Percentiles rank a stretch among this genome's conserved stretches.
These are phyloP conservation scores for Phalacrocorax aristotelis DNA, from an alignment of 2,113 vertebrate genomes.

Conservation along the genomic window DNA sequence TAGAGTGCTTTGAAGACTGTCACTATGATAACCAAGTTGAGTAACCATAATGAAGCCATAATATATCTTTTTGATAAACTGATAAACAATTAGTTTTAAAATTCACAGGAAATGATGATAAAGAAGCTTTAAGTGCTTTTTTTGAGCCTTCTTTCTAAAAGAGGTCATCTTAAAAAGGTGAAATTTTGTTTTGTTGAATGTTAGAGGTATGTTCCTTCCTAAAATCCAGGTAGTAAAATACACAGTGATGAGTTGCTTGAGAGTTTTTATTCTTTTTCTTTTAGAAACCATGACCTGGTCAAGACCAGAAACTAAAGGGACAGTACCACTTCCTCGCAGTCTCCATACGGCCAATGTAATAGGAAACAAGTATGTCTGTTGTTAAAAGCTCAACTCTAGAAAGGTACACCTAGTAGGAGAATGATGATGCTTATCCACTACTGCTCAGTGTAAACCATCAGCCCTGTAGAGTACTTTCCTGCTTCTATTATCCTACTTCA, in stretches of 20 bases:
- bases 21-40: not conserved
- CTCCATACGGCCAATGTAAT: slow-evolving; percentile 93
- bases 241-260: not conserved
- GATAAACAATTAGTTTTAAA: not conserved
- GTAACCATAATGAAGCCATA: not conserved
- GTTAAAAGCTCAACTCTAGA: slow-evolving; percentile 73
- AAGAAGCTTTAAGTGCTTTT: not conserved
- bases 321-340: slow-evolving; percentile 88
- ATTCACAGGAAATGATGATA: too few species aligned
- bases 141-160: not conserved
- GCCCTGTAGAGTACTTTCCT: not conserved
- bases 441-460: slow-evolving; percentile 36
- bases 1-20: not conserved
- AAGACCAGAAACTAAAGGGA: slow-evolving; percentile 84
- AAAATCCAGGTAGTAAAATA: not conserved
- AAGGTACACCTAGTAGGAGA: slow-evolving; percentile 74
- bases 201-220: not conserved
- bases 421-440: slow-evolving; percentile 40
- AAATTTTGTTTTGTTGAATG: not conserved
- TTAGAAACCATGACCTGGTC: slow-evolving; percentile 96
- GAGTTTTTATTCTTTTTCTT: slow-evolving; percentile 39
- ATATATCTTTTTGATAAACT: not conserved
- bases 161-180: not conserved
- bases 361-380: slow-evolving; percentile 90
- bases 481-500: not conserved